Percentiles rank a stretch among this genome's conserved stretches.
These are phyloP conservation scores for Aptenodytes patagonicus DNA, from an alignment of 2,113 vertebrate species.

Conservation along the genomic window DNA sequence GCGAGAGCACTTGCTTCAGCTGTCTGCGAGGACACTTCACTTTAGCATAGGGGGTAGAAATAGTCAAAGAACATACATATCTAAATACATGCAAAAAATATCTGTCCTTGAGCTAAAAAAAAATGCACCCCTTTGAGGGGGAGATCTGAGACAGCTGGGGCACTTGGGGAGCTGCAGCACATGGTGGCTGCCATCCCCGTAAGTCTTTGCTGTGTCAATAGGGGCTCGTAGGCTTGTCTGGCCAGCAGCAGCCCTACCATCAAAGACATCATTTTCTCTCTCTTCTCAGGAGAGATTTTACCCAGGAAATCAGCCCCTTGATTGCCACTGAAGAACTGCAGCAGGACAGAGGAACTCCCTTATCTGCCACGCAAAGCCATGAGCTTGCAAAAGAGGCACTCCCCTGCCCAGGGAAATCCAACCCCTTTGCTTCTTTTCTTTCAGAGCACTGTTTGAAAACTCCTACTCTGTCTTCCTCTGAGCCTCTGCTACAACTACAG, in stretches of 20 bases:
- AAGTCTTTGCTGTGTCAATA: neutral
- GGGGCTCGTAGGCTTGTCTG: accelerated
- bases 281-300: neutral
- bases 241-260: neutral
- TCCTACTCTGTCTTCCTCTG: neutral
- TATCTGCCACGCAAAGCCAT: neutral
- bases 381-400: neutral
- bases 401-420: neutral
- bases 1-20: neutral
- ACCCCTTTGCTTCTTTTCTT: neutral
- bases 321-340: neutral
- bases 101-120: neutral
- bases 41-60: neutral
- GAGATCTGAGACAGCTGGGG: neutral
- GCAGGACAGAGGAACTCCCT: neutral
- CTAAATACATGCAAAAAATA: neutral
- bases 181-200: too few relatives aligned
- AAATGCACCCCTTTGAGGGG: neutral
- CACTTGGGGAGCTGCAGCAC: neutral
- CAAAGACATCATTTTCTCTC: neutral
- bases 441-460: neutral
- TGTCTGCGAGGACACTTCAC: neutral
- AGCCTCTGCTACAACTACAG: neutral
- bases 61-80: neutral
- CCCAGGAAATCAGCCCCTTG: neutral